These are phyloP conservation scores for silkworm (Bombyx mori) DNA, from an alignment of 1,140 invertebrate genomes.

Conservation along the genomic window ASM3026992v2 NC_085129.1:10664501-10665000, in stretches of 20 bases:
- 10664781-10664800: slow-evolving; percentile 41
- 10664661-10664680: slow-evolving; percentile 4
- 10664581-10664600: too few relatives aligned
- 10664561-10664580: too few relatives aligned
- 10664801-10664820: slow-evolving; percentile 65
- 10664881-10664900: too few relatives aligned
- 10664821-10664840: slow-evolving; percentile 67
- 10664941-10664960: too few relatives aligned
- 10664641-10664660: slow-evolving; percentile 5
- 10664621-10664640: background rate
- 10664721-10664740: slow-evolving; percentile 45
- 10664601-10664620: too few relatives aligned
- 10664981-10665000: too few relatives aligned
- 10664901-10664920: too few relatives aligned
- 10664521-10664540: too few relatives aligned
- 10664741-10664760: slow-evolving; percentile 65
- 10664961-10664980: too few relatives aligned
- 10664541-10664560: too few relatives aligned
- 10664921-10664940: too few relatives aligned
- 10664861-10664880: slow-evolving; percentile 21
- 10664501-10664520: too few relatives aligned
- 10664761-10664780: slow-evolving; percentile 68
- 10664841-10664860: slow-evolving; percentile 62
- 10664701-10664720: slow-evolving; percentile 49
- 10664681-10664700: slow-evolving; percentile 38